Conservation (phyloP, 2,888 invertebrate species). For the Andrena fulva region DNA sequence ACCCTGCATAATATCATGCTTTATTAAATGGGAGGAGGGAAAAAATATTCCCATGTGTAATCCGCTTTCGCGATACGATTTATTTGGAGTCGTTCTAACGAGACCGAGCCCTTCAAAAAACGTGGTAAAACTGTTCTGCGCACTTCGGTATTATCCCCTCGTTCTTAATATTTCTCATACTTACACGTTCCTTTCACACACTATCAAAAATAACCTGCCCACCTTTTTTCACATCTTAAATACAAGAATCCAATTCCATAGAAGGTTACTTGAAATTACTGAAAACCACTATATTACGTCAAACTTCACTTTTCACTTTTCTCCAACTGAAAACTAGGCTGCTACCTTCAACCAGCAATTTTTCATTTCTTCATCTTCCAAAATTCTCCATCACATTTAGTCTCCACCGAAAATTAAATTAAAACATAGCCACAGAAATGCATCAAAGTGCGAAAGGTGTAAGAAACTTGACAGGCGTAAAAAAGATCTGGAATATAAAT, state of each 20-base stretch:
- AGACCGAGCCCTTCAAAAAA: neutral
- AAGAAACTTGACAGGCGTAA: too few relatives aligned
- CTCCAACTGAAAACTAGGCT: too few relatives aligned
- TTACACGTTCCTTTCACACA: neutral
- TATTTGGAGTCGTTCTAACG: neutral
- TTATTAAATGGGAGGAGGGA: neutral
- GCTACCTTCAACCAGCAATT: too few relatives aligned
- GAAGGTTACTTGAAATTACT: neutral
- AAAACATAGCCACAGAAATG: too few relatives aligned
- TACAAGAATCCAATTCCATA: neutral
- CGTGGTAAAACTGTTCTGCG: neutral
- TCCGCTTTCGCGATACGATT: neutral
- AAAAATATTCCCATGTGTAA: neutral
- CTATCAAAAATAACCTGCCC: neutral
- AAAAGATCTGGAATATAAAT: too few relatives aligned
- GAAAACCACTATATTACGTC: neutral
- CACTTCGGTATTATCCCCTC: too few relatives aligned
- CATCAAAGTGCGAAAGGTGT: too few relatives aligned
- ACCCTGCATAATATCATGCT: slow-evolving; percentile 1
- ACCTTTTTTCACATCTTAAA: too few relatives aligned
- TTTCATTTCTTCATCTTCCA: too few relatives aligned
- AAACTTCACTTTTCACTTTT: neutral
- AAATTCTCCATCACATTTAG: too few relatives aligned
- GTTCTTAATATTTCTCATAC: neutral
- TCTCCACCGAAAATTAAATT: too few relatives aligned